Base-by-base conservation (phyloP, 2,113 vertebrate species). In the Octodon degus region DNA sequence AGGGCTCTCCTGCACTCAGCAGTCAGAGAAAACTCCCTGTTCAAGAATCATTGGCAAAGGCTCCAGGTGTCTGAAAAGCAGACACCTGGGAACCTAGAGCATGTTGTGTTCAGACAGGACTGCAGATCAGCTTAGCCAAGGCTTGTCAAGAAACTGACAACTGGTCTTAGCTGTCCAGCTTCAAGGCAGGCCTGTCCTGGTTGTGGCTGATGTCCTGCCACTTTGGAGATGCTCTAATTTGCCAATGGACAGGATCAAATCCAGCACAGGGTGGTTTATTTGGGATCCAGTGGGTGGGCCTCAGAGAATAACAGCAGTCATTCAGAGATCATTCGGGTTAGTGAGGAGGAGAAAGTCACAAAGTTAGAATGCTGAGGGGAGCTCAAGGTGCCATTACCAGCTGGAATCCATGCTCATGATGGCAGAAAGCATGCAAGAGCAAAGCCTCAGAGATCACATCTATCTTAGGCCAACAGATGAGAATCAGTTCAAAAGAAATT, bases 371-470 rank as follows among this genome's bases (percentile, higher is more conserved):
- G 86, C 63, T 16, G 17, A 6, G 32, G 62, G 67, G 43, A 74
- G 40, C 16, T 53, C n/a, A 25, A 3, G 77, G 5, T 30, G 62
- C 68, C 62, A 68, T 22, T 62, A 91, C 74, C 58, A 77, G 70
- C 62, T 60, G 60, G 82, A 93, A 79, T 65, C 68, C 91, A 79
- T n/a, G 34, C 53, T 87, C 65, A n/a, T 0, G 12, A 47, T 40
- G 53, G 93, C 60, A 43, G 68, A 95, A 74, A 95, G 27, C 97
- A 94, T 84, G 94, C 83, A n/a, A 92, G 63, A 95, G 90, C 81
- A 43, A 89, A 96, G 96, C 89, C 79, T 62, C 22, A 20, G 60
- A 93, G 79, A 89, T 24, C 50, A 58, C 30, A 47, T 27, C 76
- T 74, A 55, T 12, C 90, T 82, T 60, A 81, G 77, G 65, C 67